A percentile compares a stretch with the other conserved stretches of the same genome.
These are phyloP conservation scores for Eurytoma californica DNA, from an alignment of 2,888 invertebrate species.

Conservation along the genomic window DNA sequence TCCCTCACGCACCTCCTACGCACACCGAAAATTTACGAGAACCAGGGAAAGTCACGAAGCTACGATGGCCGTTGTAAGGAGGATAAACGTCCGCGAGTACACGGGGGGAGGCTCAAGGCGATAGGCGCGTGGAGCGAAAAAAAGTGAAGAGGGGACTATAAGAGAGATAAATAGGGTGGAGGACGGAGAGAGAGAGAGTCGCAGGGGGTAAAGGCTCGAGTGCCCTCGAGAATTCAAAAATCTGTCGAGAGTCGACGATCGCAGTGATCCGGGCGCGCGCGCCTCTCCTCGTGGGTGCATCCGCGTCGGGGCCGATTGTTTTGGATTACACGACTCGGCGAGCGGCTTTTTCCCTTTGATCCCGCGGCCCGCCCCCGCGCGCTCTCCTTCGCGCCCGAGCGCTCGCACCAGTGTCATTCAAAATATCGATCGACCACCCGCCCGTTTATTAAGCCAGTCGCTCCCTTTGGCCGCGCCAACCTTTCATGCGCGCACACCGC, in stretches of 20 bases:
- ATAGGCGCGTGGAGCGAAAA: background rate
- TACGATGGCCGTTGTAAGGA: background rate
- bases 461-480: background rate
- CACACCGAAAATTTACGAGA: background rate
- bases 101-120: background rate
- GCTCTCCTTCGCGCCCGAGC: slow-evolving; percentile 6
- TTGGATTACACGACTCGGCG: slow-evolving; percentile 33
- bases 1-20: background rate
- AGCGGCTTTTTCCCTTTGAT: slow-evolving; percentile 34
- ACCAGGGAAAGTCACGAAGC: background rate
- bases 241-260: slow-evolving; percentile 11
- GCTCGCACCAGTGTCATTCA: slow-evolving; percentile 38
- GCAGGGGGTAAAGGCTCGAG: background rate
- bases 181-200: background rate
- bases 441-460: slow-evolving; percentile 20
- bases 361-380: background rate
- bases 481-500: slow-evolving; percentile 1
- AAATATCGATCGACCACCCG: slow-evolving; percentile 29
- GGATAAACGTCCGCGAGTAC: background rate
- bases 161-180: background rate
- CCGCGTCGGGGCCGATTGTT: slow-evolving; percentile 23
- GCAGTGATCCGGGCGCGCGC: too few relatives aligned
- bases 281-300: background rate
- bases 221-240: slow-evolving; percentile 37
- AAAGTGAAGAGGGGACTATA: background rate